These are phyloP conservation scores for Girardinichthys multiradiatus DNA, from an alignment of 2,113 vertebrate genomes.

Conservation along the genomic window DNA sequence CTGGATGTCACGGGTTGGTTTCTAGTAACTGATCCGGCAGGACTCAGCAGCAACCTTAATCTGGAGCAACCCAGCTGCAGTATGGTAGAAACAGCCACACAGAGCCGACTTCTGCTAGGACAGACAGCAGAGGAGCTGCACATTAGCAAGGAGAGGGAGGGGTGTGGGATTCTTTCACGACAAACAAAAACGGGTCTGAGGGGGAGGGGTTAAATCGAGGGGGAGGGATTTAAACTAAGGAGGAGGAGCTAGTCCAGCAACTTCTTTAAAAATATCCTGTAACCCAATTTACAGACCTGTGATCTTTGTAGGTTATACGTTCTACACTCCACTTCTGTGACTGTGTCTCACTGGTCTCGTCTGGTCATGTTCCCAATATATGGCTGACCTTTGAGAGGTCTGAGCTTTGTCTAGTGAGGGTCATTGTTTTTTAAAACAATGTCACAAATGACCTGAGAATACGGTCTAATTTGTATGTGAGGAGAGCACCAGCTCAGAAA, in stretches of 20 bases:
- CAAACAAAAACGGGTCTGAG: constrained; percentile 16
- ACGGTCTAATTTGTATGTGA: neutral
- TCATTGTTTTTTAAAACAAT: neutral
- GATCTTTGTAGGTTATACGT: neutral
- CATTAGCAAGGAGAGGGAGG: constrained; percentile 46
- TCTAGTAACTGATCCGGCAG: neutral
- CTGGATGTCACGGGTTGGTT: constrained; percentile 4
- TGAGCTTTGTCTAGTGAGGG: neutral
- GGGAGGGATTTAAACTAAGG: constrained; percentile 40
- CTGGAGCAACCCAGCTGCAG: constrained; percentile 30
- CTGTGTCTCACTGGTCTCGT: neutral
- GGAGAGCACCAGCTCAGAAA: neutral
- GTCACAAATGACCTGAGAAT: neutral
- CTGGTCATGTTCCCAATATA: neutral
- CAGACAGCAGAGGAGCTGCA: constrained; percentile 44
- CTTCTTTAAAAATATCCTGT: constrained; percentile 21
- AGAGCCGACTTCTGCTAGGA: constrained; percentile 24
- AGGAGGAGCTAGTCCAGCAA: constrained; percentile 60
- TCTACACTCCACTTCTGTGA: neutral
- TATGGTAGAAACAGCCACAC: constrained; percentile 19
- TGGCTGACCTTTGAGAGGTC: neutral
- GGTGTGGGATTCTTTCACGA: constrained; percentile 29
- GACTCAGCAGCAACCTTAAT: constrained; percentile 3
- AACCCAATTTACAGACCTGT: constrained; percentile 17
- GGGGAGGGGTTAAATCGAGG: constrained; percentile 45